Evolutionary conservation across 2,113 vertebrate genomes (phyloP).

Genomic region (Hemicordylus capensis): DNA sequence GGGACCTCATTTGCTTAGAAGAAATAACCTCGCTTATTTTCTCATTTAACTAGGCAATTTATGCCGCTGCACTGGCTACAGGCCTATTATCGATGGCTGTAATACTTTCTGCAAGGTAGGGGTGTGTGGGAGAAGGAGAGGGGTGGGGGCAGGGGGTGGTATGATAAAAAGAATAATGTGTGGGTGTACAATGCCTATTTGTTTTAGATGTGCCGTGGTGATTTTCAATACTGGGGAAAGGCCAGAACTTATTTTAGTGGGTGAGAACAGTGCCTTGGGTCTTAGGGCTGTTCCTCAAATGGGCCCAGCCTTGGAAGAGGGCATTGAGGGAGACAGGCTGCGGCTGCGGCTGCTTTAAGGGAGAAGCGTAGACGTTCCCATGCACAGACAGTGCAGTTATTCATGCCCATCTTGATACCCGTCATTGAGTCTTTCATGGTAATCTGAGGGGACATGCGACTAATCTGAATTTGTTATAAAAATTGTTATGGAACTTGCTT

Average conservation of each 20-base stretch:
- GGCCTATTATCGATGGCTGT: constrained; percentile 84
- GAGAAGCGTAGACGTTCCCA: no score
- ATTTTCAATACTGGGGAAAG: no score
- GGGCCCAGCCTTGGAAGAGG: no score
- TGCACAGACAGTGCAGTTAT: no score
- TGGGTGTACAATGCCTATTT: neutral
- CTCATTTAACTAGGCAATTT: constrained; percentile 78
- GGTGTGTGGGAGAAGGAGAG: neutral
- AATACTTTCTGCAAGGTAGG: constrained; percentile 83
- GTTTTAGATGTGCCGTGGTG: neutral
- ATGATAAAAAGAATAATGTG: neutral
- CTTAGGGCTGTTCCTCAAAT: no score
- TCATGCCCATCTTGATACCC: no score
- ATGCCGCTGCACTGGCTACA: constrained; percentile 87
- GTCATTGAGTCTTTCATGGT: neutral
- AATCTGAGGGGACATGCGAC: no score
- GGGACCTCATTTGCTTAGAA: neutral
- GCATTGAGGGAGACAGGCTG: no score
- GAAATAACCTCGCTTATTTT: neutral
- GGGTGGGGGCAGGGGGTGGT: neutral
- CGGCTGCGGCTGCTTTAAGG: no score
- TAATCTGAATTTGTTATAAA: neutral
- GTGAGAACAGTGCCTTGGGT: no score
- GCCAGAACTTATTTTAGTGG: no score
- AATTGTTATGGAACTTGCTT: neutral